These are phyloP conservation scores for Epinotia ramella DNA, from an alignment of 2,888 invertebrate species.

Conservation along the genomic window DNA sequence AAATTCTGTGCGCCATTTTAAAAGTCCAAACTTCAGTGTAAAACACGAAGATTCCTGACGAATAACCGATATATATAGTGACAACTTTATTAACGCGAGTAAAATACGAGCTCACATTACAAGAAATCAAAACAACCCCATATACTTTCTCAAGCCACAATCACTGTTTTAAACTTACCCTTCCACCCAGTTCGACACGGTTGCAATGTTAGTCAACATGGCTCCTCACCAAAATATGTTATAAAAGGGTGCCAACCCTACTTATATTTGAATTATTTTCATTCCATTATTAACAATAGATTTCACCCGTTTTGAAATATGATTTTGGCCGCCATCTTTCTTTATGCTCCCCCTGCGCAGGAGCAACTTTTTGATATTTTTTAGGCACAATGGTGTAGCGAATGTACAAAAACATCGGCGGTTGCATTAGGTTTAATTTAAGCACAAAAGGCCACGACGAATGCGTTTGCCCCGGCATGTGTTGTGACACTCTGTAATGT, in stretches of 20 bases:
- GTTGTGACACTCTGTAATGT: conserved; percentile 37
- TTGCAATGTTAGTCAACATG: conserved; percentile 78
- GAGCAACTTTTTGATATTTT: conserved; percentile 43
- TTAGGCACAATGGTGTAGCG: conserved; percentile 39
- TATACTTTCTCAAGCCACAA: conserved; percentile 32
- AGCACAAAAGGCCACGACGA: conserved; percentile 41
- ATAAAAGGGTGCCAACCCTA: conserved; percentile 62
- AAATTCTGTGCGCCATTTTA: neutral
- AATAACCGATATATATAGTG: neutral
- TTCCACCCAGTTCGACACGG: conserved; percentile 66
- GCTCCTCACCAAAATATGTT: conserved; percentile 58
- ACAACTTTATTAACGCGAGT: conserved; percentile 1
- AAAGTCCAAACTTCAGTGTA: neutral
- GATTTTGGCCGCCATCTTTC: conserved; percentile 77
- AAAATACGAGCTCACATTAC: conserved; percentile 24
- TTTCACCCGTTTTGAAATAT: conserved; percentile 84
- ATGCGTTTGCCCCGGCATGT: conserved; percentile 34
- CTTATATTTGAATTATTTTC: conserved; percentile 63
- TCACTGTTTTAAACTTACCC: conserved; percentile 34
- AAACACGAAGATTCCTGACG: neutral
- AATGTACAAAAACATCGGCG: conserved; percentile 42
- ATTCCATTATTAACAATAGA: conserved; percentile 79
- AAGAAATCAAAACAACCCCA: conserved; percentile 35
- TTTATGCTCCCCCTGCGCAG: conserved; percentile 55
- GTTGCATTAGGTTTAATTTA: conserved; percentile 42